These are phyloP conservation scores for Cheilosia vernalis DNA, from an alignment of 2,888 invertebrate genomes.

Conservation along the genomic window DNA sequence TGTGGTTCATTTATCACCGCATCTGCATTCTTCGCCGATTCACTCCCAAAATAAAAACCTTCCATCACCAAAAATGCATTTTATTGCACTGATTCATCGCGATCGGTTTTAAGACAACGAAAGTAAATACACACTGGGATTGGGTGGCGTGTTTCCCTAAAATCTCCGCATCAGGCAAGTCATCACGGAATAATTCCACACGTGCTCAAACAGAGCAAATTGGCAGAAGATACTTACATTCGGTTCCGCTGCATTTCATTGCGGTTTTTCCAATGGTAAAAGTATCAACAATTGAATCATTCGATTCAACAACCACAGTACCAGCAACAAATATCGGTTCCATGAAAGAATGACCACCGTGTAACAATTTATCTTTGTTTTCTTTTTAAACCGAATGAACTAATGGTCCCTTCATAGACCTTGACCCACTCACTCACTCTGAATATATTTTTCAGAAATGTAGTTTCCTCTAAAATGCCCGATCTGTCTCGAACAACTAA, in stretches of 20 bases:
- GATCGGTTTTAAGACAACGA: not conserved
- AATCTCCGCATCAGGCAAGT: not conserved
- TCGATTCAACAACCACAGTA: not conserved
- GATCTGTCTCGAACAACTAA: too few species aligned
- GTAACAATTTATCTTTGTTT: too few species aligned
- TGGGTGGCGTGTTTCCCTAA: constrained; percentile 8
- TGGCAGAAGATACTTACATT: not conserved
- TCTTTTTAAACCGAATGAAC: too few species aligned
- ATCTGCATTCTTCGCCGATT: constrained; percentile 17
- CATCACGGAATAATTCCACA: constrained; percentile 20
- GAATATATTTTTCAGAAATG: too few species aligned
- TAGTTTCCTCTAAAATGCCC: too few species aligned
- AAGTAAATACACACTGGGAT: constrained; percentile 19
- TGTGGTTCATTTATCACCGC: too few species aligned
- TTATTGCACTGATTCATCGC: constrained; percentile 38
- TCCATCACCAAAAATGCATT: constrained; percentile 14
- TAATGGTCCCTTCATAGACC: too few species aligned
- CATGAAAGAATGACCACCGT: too few species aligned
- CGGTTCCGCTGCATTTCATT: not conserved
- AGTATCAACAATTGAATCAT: constrained; percentile 21
- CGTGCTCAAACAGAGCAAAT: constrained; percentile 2
- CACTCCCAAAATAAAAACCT: constrained; percentile 15
- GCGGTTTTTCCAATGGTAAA: constrained; percentile 31
- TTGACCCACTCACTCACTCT: too few species aligned
- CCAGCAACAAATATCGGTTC: not conserved